Percentiles rank a stretch among this genome's conserved stretches.
These are phyloP conservation scores for Hypanus sabinus DNA, from an alignment of 2,113 vertebrate genomes.

Conservation along the genomic window DNA sequence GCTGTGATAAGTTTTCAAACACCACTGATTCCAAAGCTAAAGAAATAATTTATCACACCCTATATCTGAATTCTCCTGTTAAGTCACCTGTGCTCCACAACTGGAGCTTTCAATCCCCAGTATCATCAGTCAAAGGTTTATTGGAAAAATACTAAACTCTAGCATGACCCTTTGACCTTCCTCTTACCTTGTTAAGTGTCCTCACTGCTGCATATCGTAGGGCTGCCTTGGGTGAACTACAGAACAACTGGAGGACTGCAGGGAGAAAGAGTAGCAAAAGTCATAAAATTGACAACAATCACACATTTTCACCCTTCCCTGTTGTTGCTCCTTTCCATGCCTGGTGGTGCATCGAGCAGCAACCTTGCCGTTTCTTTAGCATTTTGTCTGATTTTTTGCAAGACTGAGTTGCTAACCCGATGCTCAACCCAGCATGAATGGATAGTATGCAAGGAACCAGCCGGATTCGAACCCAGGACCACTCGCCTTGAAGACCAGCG, in stretches of 20 bases:
- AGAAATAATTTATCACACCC: neutral
- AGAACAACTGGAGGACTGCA: conserved; percentile 70
- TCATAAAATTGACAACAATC: neutral
- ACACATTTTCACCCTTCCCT: too few species aligned
- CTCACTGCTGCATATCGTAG: conserved; percentile 68
- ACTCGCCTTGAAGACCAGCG: too few species aligned
- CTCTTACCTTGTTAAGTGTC: conserved; percentile 69
- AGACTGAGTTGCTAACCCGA: too few species aligned
- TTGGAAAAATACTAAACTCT: neutral
- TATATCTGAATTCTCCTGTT: too few species aligned
- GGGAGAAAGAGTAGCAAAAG: conserved; percentile 38
- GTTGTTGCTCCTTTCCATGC: too few species aligned
- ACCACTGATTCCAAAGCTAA: neutral
- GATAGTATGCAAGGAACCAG: too few species aligned
- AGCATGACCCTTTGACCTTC: neutral
- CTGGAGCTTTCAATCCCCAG: neutral
- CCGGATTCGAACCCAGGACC: too few species aligned
- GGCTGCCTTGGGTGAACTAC: conserved; percentile 69
- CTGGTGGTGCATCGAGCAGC: too few species aligned
- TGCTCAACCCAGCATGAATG: too few species aligned
- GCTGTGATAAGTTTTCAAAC: too few species aligned
- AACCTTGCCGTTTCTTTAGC: too few species aligned
- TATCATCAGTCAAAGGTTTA: neutral
- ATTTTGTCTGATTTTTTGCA: too few species aligned
- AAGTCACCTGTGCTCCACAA: neutral